Conservation (phyloP, 2,113 vertebrate genomes). For the Microtus oregoni region DNA sequence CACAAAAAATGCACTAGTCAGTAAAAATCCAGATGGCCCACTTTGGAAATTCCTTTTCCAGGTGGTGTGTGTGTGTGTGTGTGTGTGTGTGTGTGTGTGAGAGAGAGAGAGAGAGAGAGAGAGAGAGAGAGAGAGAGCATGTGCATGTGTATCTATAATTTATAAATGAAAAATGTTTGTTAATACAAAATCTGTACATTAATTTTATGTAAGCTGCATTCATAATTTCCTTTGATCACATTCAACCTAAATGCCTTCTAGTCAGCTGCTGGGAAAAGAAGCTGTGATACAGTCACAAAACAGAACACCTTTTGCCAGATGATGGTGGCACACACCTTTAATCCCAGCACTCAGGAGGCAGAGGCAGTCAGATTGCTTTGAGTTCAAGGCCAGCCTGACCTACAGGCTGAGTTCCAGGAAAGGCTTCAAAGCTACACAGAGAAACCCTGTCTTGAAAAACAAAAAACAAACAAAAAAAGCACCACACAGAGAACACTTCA, state of each 20-base stretch:
- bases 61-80: not conserved
- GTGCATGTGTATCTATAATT: not conserved
- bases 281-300: not conserved
- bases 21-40: slow-evolving; percentile 17
- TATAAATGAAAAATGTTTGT: slow-evolving; percentile 3
- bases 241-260: slow-evolving; percentile 5
- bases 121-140: no score
- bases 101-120: no score
- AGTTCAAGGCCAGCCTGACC: no score
- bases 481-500: no score
- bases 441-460: no score
- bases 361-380: no score
- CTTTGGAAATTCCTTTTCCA: not conserved
- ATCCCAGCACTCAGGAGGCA: no score
- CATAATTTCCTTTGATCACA: not conserved
- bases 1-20: not conserved
- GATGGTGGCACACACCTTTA: no score
- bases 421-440: no score
- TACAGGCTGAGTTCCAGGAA: no score
- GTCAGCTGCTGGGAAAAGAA: not conserved
- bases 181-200: not conserved
- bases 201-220: slow-evolving; percentile 15
- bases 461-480: no score
- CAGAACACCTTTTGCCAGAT: not conserved
- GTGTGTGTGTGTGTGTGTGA: not conserved